phyloP scores from a whole-genome alignment of 2,113 vertebrate genomes.

The Mus musculus region GRCm39 chr4:98106501-98107000 shows the following conservation, averaged over 20 bases:
- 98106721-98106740: background rate
- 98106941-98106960: background rate
- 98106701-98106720: background rate
- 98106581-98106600: background rate
- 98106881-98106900: background rate
- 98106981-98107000: background rate
- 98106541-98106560: background rate
- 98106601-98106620: background rate
- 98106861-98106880: no score
- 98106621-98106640: background rate
- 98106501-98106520: background rate
- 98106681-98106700: background rate
- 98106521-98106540: background rate
- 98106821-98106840: background rate
- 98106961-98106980: background rate
- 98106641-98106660: background rate
- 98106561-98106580: background rate
- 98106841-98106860: background rate
- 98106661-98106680: background rate
- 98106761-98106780: background rate
- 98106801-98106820: background rate
- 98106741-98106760: background rate
- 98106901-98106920: background rate
- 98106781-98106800: background rate
- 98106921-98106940: background rate